Evolutionary conservation across 2,113 vertebrate genomes (phyloP).

Genomic region (Todiramphus saurophagus): DNA sequence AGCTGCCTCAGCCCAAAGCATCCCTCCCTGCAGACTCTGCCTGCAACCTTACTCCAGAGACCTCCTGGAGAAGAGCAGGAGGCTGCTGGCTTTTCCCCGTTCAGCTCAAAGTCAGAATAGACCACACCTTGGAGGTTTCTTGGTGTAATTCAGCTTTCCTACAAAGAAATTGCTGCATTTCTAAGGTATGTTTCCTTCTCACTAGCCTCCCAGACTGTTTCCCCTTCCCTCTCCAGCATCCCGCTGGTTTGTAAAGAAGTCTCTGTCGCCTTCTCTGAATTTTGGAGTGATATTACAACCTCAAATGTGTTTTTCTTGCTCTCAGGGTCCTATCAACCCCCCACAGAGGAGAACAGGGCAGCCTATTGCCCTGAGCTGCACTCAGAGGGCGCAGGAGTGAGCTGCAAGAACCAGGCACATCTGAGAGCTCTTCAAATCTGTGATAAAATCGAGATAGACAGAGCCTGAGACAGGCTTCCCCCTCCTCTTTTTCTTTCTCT

Average conservation of each 20-base stretch:
- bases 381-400: accelerated
- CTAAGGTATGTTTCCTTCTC: background rate
- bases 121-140: accelerated
- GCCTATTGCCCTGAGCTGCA: background rate
- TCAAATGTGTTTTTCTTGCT: background rate
- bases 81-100: background rate
- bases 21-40: background rate
- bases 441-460: background rate
- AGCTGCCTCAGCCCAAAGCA: background rate
- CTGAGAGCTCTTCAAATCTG: background rate
- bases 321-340: background rate
- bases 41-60: too few species aligned
- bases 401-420: background rate
- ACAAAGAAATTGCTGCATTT: accelerated
- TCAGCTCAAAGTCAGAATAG: accelerated
- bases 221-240: background rate
- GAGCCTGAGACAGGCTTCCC: background rate
- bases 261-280: background rate
- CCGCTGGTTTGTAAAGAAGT: background rate
- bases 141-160: background rate
- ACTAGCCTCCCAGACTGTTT: background rate
- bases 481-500: background rate
- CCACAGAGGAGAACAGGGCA: background rate
- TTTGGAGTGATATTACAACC: background rate
- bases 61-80: background rate